Base-by-base conservation (phyloP, 2,113 vertebrate species). In the Oncorhynchus masou region DNA sequence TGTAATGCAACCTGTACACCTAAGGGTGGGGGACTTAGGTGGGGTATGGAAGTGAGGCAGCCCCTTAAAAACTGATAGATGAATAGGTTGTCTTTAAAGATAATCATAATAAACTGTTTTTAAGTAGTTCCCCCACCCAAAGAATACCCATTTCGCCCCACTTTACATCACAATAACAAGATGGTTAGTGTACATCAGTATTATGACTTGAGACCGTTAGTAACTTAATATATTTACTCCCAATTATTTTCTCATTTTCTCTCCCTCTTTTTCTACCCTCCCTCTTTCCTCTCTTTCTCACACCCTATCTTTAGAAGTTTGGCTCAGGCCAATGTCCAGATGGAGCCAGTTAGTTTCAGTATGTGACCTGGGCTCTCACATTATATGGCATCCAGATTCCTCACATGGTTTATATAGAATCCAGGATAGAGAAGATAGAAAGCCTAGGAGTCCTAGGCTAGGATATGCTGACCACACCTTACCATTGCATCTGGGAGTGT, bases 331-430 rank as follows among this genome's bases (percentile, higher is more conserved):
- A 15, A 16, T 51, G 49, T 16, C 49, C 49, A 16, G 49, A 29
- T 27, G 31, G 8, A 67, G 29, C 59, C 79, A 67, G 74, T 34
- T 68, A 1, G 4, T 74, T 34, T 70, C 66, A 29, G 71, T 60
- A 45, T 68, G 15, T 51, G 8, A 9, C 49, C 16, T 3, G 8
- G 69, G 31, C 31, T 51, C 3, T 72, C n/a, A 19, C 65, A 22
- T 27, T 68, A 78, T 80, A 27, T 75, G 69, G 34, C 75, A 72
- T 80, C 73, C 75, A 83, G 75, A 83, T 77, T 78, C 73, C 57
- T 73, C 59, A 16, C 15, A 70, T 29, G 27, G 73, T 77, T 70
- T 67, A 29, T 16, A 67, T 39, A 39, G 39, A 39, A 39, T 25
- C 27, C 24, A 4, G 4, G 65, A 31, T 39, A 66, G 64, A 13